Conservation (phyloP, 2,888 invertebrate species). For the Tiphia femorata region DNA sequence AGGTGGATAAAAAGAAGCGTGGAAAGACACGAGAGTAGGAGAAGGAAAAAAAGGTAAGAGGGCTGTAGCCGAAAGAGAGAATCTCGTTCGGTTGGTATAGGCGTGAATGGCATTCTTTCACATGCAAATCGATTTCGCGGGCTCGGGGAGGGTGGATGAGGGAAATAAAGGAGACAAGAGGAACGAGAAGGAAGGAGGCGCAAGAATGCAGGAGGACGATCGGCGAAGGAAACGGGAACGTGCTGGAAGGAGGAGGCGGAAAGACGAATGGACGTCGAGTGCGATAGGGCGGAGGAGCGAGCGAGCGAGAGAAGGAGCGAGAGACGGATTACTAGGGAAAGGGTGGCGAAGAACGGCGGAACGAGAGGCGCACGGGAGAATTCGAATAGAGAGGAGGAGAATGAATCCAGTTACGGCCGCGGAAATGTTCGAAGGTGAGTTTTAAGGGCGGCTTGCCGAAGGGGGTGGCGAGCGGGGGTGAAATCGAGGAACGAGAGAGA, state of each 20-base stretch:
- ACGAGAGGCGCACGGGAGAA: no score
- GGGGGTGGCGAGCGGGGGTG: not conserved
- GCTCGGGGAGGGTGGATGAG: not conserved
- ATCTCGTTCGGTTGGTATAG: constrained; percentile 20
- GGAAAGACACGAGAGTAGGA: constrained; percentile 13
- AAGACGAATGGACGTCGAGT: constrained; percentile 12
- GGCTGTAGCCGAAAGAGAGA: not conserved
- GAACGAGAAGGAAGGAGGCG: not conserved
- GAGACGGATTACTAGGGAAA: no score
- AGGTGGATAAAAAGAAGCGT: not conserved
- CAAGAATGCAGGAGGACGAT: not conserved
- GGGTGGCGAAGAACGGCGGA: not conserved
- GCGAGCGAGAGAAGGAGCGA: not conserved
- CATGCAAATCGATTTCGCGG: constrained; percentile 44
- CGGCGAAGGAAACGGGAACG: not conserved
- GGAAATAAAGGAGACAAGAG: not conserved
- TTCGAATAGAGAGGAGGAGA: constrained; percentile 11
- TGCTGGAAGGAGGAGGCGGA: constrained; percentile 22
- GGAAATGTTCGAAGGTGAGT: constrained; percentile 28
- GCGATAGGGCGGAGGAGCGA: constrained; percentile 7
- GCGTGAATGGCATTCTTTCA: constrained; percentile 44
- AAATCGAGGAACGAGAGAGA: not conserved
- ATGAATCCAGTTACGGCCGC: constrained; percentile 35
- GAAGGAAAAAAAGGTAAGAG: constrained; percentile 10
- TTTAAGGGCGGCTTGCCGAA: constrained; percentile 11